These are phyloP conservation scores for Phoeniculus purpureus DNA, from an alignment of 2,797 vertebrate genomes.

Conservation along the genomic window DNA sequence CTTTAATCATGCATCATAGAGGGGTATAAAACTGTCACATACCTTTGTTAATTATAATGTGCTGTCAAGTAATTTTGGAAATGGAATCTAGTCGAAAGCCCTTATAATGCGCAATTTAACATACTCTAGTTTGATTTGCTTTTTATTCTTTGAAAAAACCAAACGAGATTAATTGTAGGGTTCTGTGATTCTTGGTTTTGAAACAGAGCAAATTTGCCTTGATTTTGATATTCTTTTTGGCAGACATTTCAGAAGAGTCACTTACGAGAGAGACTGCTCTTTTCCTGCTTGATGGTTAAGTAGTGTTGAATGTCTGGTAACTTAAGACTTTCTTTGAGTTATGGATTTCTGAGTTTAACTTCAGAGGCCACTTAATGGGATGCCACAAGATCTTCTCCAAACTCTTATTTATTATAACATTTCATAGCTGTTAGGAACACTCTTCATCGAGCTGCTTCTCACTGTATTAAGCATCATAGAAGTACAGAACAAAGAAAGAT, in stretches of 20 bases:
- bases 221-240: not conserved
- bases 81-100: conserved; percentile 40
- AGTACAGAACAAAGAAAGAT: not conserved
- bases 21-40: conserved; percentile 69
- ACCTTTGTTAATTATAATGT: conserved; percentile 73
- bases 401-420: conserved; percentile 9
- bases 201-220: not conserved
- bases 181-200: not conserved
- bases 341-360: conserved; percentile 15
- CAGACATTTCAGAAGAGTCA: not conserved
- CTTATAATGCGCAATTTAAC: conserved; percentile 44
- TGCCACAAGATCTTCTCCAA: not conserved
- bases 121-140: conserved; percentile 29
- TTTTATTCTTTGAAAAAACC: not conserved
- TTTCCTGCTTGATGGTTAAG: not conserved
- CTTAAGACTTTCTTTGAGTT: not conserved
- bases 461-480: not conserved
- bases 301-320: not conserved
- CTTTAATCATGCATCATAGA: conserved; percentile 67
- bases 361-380: not conserved
- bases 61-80: conserved; percentile 69
- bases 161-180: not conserved
- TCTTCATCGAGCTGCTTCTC: not conserved
- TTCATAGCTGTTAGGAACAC: not conserved
- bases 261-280: not conserved